Percentiles rank a stretch among this genome's conserved stretches.
Conservation (phyloP, 2,797 vertebrate genomes). For the Pampus argenteus region DNA sequence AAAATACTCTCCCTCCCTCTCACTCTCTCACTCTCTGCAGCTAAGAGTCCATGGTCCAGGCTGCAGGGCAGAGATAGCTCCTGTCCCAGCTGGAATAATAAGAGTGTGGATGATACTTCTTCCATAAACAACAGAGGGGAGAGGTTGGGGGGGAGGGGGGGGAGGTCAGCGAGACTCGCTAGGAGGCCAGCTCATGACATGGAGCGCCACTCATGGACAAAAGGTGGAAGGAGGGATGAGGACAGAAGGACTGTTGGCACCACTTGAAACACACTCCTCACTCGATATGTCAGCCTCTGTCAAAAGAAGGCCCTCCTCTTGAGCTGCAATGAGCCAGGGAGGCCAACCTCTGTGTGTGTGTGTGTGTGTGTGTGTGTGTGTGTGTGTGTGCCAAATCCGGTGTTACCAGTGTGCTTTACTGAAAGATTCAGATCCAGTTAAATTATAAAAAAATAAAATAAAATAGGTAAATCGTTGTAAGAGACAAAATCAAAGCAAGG, state of each 20-base stretch:
- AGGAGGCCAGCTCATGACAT: constrained; percentile 52
- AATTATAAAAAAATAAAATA: background rate
- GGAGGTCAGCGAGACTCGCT: constrained; percentile 24
- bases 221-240: constrained; percentile 69
- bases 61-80: constrained; percentile 57
- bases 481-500: background rate
- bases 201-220: constrained; percentile 62
- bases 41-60: constrained; percentile 16
- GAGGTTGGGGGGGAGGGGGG: constrained; percentile 13
- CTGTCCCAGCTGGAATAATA: constrained; percentile 80
- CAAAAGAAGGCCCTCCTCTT: constrained; percentile 24
- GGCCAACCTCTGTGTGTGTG: constrained; percentile 11
- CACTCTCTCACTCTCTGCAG: constrained; percentile 16
- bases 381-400: constrained; percentile 3
- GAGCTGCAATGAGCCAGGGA: constrained; percentile 31
- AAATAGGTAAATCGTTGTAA: background rate
- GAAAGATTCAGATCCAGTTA: background rate
- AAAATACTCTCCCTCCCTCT: constrained; percentile 35
- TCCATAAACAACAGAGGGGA: constrained; percentile 59
- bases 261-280: constrained; percentile 64
- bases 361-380: constrained; percentile 11
- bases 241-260: constrained; percentile 64
- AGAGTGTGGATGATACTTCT: constrained; percentile 75
- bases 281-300: constrained; percentile 41
- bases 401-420: background rate